phyloP scores from a whole-genome alignment of 2,797 vertebrate species.

The Acrocephalus scirpaceus region DNA sequence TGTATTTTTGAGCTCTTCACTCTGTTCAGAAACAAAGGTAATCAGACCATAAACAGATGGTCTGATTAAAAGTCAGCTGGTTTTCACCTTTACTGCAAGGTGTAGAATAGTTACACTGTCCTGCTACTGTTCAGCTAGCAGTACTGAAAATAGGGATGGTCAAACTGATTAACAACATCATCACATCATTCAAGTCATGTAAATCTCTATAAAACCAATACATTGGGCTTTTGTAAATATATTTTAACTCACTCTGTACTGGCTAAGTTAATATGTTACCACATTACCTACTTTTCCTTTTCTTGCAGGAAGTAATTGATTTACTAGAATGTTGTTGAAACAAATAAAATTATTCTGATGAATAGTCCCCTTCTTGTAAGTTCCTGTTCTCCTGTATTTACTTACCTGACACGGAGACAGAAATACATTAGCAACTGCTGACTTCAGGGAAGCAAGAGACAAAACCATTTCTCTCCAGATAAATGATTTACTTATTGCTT shows the following conservation, averaged over 20 bases:
- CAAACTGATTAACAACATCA: background rate
- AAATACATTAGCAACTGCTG: background rate
- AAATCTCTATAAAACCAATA: background rate
- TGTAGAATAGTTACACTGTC: rapidly evolving
- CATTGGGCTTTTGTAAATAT: background rate
- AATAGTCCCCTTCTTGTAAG: background rate
- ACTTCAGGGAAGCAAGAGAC: background rate
- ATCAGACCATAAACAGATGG: background rate
- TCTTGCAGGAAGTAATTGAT: background rate
- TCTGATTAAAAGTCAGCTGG: background rate
- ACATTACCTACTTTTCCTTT: background rate
- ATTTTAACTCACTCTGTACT: background rate
- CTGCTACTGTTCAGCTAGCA: background rate
- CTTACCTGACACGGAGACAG: background rate
- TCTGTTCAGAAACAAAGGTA: background rate
- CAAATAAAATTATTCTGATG: background rate
- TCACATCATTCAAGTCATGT: background rate
- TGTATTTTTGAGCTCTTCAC: background rate
- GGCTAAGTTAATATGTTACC: background rate
- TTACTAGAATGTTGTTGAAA: background rate
- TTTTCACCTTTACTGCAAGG: background rate
- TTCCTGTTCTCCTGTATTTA: background rate
- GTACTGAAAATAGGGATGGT: background rate
- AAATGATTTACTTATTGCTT: background rate
- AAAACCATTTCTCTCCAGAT: background rate